Percentiles rank a stretch among this genome's conserved stretches.
phyloP scores from a whole-genome alignment of 1,140 invertebrate species.

The Stegodyphus mimosarum region DNA sequence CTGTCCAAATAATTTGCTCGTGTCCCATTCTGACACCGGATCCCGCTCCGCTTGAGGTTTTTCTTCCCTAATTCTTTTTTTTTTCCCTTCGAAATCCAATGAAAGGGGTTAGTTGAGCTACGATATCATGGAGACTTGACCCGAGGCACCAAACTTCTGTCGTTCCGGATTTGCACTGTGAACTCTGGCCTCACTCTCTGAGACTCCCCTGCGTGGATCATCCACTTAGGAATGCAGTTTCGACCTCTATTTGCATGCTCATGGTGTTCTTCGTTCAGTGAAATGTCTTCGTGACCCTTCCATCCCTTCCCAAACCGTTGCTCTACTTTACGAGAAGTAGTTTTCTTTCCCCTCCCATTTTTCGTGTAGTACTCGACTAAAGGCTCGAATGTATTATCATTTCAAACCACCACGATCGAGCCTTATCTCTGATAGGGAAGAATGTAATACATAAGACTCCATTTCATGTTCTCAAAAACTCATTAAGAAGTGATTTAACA shows the following conservation, averaged over 20 bases:
- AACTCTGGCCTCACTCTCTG: not conserved
- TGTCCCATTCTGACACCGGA: not conserved
- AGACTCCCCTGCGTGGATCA: conserved; percentile 1
- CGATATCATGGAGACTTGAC: not conserved
- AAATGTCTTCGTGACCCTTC: not conserved
- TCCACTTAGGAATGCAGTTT: not conserved
- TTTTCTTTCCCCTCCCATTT: not conserved
- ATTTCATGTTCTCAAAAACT: too few relatives aligned
- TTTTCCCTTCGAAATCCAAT: not conserved
- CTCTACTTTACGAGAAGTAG: not conserved
- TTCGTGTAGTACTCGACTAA: too few relatives aligned
- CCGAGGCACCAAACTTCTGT: not conserved
- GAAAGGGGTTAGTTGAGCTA: not conserved
- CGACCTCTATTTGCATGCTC: conserved; percentile 9
- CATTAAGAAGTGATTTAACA: too few relatives aligned
- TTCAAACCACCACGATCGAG: too few relatives aligned
- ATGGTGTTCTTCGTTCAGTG: not conserved
- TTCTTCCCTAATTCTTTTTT: not conserved
- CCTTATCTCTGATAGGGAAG: too few relatives aligned
- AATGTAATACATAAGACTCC: too few relatives aligned
- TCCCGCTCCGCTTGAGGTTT: not conserved
- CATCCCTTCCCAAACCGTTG: not conserved
- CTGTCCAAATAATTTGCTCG: not conserved
- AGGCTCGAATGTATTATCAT: too few relatives aligned
- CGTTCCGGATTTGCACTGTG: not conserved